Base-by-base conservation (phyloP, 2,888 invertebrate genomes). In the Rhamphomyia laevipes region DNA sequence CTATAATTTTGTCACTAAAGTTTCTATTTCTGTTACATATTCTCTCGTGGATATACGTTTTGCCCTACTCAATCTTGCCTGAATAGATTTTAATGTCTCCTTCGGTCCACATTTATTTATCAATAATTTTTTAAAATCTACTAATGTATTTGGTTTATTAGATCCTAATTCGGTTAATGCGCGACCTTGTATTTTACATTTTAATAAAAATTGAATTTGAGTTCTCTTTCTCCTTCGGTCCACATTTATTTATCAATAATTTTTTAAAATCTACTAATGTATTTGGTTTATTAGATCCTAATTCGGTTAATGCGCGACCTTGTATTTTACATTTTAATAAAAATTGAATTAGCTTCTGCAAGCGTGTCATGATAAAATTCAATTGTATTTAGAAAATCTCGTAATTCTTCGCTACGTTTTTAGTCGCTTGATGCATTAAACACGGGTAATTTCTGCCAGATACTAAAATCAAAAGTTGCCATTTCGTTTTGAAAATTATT, bases 311-410 rank as follows among this genome's bases (percentile, higher is more conserved):
- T n/a, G n/a, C n/a, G n/a, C n/a, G n/a, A n/a, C n/a, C n/a, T n/a
- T n/a, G n/a, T n/a, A n/a, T n/a, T n/a, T n/a, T n/a, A n/a, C n/a
- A n/a, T n/a, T n/a, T n/a, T n/a, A n/a, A n/a, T n/a, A n/a, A n/a
- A n/a, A n/a, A n/a, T n/a, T n/a, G n/a, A 23, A 16, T 23, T 27
- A 16, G 35, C 9, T 38, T 33, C 37, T 16, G 35, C 21, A 17
- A 46, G 27, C 15, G 27, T 46, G 21, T 45, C 48, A 23, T 40
- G 37, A 40, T 48, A 41, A 21, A 45, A 45, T 35, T 48, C 45
- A 17, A 48, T 33, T 11, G 30, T 48, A 4, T 45, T 48, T n/a
- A 48, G 12, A n/a, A 48, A 48, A 11, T 44, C 48, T 27, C 48
- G 21, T n/a, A 48, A 27, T 9, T 35, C n/a, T n/a, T n/a, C n/a